These are phyloP conservation scores for Ecdyonurus torrentis DNA, from an alignment of 2,888 invertebrate genomes.

Conservation along the genomic window DNA sequence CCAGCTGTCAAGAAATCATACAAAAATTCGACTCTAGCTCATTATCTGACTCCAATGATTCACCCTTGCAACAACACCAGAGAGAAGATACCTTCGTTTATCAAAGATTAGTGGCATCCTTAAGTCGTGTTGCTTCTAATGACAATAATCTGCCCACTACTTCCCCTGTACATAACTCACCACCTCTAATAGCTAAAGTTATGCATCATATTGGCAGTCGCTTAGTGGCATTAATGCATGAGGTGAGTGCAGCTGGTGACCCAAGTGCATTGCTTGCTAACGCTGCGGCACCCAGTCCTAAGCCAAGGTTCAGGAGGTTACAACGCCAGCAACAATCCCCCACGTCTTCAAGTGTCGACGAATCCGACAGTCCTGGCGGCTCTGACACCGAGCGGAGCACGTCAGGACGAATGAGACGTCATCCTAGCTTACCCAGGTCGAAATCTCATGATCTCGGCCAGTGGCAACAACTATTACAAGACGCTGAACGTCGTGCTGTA, in stretches of 20 bases:
- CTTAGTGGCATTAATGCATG: slow-evolving; percentile 78
- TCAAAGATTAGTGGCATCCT: slow-evolving; percentile 66
- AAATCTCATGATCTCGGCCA: slow-evolving; percentile 51
- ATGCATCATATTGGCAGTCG: slow-evolving; percentile 84
- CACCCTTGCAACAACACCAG: slow-evolving; percentile 27
- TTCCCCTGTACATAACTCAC: slow-evolving; percentile 40
- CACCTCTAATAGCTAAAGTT: slow-evolving; percentile 74
- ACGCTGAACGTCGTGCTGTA: slow-evolving; percentile 29
- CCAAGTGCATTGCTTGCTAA: slow-evolving; percentile 17
- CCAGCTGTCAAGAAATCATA: slow-evolving; percentile 75
- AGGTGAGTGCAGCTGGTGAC: slow-evolving; percentile 59
- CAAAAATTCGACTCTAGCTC: slow-evolving; percentile 53
- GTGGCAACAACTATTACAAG: slow-evolving; percentile 33
- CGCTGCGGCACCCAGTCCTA: background rate
- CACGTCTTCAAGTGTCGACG: slow-evolving; percentile 30
- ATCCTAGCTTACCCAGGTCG: slow-evolving; percentile 43
- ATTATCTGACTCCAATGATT: slow-evolving; percentile 6
- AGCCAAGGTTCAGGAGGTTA: slow-evolving; percentile 25
- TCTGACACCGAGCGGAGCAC: slow-evolving; percentile 20
- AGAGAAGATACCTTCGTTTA: slow-evolving; percentile 73
- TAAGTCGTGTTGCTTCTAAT: slow-evolving; percentile 50
- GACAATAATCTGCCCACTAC: slow-evolving; percentile 26
- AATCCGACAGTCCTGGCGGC: slow-evolving; percentile 26
- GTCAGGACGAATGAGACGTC: background rate
- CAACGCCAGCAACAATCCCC: slow-evolving; percentile 37